Evolutionary conservation across 1,140 invertebrate genomes (phyloP).

Genomic region (Orchestia grillus): DNA sequence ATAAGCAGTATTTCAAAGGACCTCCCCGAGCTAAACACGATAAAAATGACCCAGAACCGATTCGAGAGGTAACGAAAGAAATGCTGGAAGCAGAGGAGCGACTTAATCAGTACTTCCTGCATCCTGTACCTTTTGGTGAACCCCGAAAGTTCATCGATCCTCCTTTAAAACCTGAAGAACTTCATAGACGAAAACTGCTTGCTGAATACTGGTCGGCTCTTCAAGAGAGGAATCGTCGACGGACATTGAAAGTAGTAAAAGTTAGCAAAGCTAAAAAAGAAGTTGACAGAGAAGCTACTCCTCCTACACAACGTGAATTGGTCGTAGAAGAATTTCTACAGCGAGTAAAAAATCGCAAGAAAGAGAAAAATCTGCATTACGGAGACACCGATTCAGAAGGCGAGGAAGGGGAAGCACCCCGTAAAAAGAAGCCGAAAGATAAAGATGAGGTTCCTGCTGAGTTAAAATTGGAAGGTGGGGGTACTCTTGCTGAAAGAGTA

Average conservation of each 20-base stretch:
- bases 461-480: conserved; percentile 65
- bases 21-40: conserved; percentile 65
- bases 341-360: conserved; percentile 66
- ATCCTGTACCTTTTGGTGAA: conserved; percentile 62
- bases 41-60: conserved; percentile 58
- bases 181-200: conserved; percentile 59
- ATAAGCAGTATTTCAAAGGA: conserved; percentile 62
- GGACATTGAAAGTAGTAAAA: conserved; percentile 63
- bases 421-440: conserved; percentile 22
- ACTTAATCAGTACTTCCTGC: conserved; percentile 64
- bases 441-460: conserved; percentile 9
- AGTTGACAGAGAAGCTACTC: conserved; percentile 61
- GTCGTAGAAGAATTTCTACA: conserved; percentile 67
- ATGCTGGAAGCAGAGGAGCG: conserved; percentile 66
- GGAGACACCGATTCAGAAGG: conserved; percentile 67
- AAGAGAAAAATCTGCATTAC: conserved; percentile 66
- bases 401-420: conserved; percentile 40
- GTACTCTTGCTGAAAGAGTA: conserved; percentile 61
- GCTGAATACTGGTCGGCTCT: conserved; percentile 64
- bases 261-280: conserved; percentile 66
- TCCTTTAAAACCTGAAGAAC: conserved; percentile 60
- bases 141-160: conserved; percentile 60
- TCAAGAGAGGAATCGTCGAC: conserved; percentile 59
- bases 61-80: conserved; percentile 59
- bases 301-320: conserved; percentile 65